Evolutionary conservation across 2,888 invertebrate species (phyloP), one percentile per base, ranked within the genome.

Genomic region (Andrena trimmerana): DNA sequence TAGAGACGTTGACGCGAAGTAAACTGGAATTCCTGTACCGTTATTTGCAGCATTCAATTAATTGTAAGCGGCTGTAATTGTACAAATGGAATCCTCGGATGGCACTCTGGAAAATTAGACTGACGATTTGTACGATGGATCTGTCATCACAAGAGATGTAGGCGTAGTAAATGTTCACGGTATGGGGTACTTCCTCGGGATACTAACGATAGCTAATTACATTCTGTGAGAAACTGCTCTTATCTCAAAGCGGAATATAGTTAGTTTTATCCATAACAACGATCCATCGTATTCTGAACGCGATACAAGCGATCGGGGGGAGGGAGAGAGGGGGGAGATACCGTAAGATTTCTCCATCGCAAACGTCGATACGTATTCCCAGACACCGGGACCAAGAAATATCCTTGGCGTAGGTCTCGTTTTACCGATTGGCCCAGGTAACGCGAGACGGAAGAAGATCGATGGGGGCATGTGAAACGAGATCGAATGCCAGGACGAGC

Each of bases 361-460:
- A 57, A 20, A 52, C 60, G 70, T 75, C 66, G 31, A 69, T 74
- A 48, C 60, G 48, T 31, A 16, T 75, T 24, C 60, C 50, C 66
- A 8, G 67, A 70, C 42, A 54, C 13, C 16, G 3, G 24, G 42
- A 59, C 27, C 67, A 24, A 36, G 62, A 50, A 52, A 66, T 52
- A 62, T 65, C 66, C 75, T 70, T 72, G 75, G 69, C 60, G 67
- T 8, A 10, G 57, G 57, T 84, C 60, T 80, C 76, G 69, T 84
- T 79, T 79, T 70, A 84, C 75, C 73, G 78, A 74, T 78, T 54
- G 36, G 8, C 16, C 16, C 42, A 36, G 16, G 78, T 79, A 84
- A 84, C 36, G 50, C 42, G 72, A 77, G 80, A 72, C 63, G 78
- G 75, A 88, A 50, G 81, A 82, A 77, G 89, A 88, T 88, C 78